A percentile compares a stretch with the other conserved stretches of the same genome.
These are phyloP conservation scores for Cyrtodaria siliqua DNA, from an alignment of 2,888 invertebrate species.

Conservation along the genomic window DNA sequence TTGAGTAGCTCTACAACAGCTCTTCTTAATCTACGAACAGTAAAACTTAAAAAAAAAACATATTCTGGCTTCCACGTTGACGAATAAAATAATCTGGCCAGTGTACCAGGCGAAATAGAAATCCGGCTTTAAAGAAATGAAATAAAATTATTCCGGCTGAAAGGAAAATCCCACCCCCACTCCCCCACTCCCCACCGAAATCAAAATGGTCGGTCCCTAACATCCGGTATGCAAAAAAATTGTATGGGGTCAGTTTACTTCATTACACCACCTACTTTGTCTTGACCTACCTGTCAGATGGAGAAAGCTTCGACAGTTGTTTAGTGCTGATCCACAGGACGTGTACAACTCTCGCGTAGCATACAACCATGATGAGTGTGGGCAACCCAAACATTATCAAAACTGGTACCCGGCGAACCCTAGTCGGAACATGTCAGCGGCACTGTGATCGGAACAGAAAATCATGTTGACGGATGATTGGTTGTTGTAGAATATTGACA, in stretches of 20 bases:
- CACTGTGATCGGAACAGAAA: constrained; percentile 72
- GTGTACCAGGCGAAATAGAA: too few species aligned
- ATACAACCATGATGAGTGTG: constrained; percentile 84
- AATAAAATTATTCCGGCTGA: too few species aligned
- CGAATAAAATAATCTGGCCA: too few species aligned
- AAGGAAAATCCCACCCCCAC: too few species aligned
- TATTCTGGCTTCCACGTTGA: too few species aligned
- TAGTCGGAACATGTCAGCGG: constrained; percentile 59
- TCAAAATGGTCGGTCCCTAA: too few species aligned
- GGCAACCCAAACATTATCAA: constrained; percentile 85
- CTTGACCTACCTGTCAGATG: constrained; percentile 42
- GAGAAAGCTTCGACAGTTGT: constrained; percentile 57
- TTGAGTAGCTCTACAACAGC: too few species aligned
- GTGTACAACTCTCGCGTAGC: constrained; percentile 85
- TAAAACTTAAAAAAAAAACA: too few species aligned
- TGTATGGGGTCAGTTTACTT: not conserved
- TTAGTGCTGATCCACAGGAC: constrained; percentile 86
- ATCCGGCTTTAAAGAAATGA: too few species aligned
- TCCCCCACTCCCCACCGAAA: too few species aligned
- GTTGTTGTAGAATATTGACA: constrained; percentile 74
- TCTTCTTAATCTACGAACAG: too few species aligned
- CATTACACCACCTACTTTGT: not conserved
- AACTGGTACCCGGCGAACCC: constrained; percentile 85
- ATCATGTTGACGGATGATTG: constrained; percentile 69
- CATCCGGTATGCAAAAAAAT: too few species aligned